Conservation (phyloP, 2,113 vertebrate species). For the Solea senegalensis region DNA sequence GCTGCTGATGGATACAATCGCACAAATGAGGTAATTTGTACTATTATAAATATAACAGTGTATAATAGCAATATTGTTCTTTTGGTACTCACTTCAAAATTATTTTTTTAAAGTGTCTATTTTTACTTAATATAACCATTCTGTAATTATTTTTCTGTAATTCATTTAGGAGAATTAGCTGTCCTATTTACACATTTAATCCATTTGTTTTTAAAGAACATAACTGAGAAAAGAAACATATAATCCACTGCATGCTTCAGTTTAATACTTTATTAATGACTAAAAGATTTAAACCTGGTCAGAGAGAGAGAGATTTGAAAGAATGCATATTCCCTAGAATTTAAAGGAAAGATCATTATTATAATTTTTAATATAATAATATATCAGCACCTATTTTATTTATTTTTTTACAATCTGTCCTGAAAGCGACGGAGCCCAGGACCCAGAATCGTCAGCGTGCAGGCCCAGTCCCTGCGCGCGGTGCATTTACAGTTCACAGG, state of each 20-base stretch:
- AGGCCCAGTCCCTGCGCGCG: slow-evolving; percentile 65
- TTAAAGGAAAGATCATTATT: no score
- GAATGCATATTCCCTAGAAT: no score
- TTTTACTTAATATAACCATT: background rate
- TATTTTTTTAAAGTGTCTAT: background rate
- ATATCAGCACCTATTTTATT: slow-evolving; percentile 5
- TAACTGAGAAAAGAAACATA: background rate
- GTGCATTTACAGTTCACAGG: slow-evolving; percentile 89
- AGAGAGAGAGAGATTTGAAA: no score
- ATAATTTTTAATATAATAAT: no score
- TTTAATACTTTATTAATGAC: slow-evolving; percentile 37
- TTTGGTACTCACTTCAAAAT: background rate
- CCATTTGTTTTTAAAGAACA: background rate
- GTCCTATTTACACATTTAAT: background rate
- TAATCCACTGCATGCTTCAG: slow-evolving; percentile 24
- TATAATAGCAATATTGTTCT: background rate
- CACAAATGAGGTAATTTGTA: slow-evolving; percentile 43
- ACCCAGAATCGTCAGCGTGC: slow-evolving; percentile 47
- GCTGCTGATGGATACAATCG: slow-evolving; percentile 26
- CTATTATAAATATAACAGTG: background rate
- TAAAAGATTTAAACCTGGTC: slow-evolving; percentile 14
- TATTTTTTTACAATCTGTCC: background rate
- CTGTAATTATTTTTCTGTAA: no score
- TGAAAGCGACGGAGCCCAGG: slow-evolving; percentile 29
- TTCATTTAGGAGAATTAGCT: background rate